Base-by-base conservation (phyloP, 2,797 vertebrate genomes). In the Acrossocheilus fasciatus region DNA sequence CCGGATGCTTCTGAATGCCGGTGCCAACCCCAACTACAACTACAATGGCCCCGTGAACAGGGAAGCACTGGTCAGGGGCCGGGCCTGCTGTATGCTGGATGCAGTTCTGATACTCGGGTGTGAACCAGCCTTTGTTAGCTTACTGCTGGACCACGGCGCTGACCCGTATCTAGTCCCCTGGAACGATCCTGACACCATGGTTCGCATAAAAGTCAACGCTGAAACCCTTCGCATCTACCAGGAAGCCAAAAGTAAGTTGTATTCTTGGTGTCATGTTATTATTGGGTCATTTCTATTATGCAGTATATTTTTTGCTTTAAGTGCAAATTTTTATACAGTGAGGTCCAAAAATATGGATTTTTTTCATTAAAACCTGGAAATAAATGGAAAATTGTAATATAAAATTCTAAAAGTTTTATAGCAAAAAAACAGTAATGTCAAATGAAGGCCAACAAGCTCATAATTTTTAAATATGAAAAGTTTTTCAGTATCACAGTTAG, bases 11-110 rank as follows among this genome's bases (percentile, higher is more conserved):
- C 96, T 99, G 15, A 95, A 96, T 91, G 97, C 98, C 0, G 98
- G 98, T 0, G 97, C 98, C 47, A 94, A 99, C 93, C 98, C 98
- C 0, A 96, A 98, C 92, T 98, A 98, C 90, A 98, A 98, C 92
- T 98, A 97, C 93, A 96, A 94, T 0, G 97, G 97, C 12, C 96
- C 96, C 0, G 95, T 98, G 89, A 96, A 96, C 92, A 94, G 95
- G 0, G 95, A 95, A 72, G 95, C 95, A 0, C 95, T 98, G 92
- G 93, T 91, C 36, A 92, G 96, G 47, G 96, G 97, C 87, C 96
- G 97, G 34, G 97, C 98, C 0, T 96, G 95, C 36, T 99, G 98
- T 34, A 92, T 99, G 88, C 94, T 98, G 94, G 98, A 99, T 0
- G 98, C 98, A 0, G 97, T 98, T 50, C 94, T 99, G 90, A 94